These are phyloP conservation scores for Peromyscus melanophrys DNA, from an alignment of 2,797 vertebrate species.

Conservation along the genomic window DNA sequence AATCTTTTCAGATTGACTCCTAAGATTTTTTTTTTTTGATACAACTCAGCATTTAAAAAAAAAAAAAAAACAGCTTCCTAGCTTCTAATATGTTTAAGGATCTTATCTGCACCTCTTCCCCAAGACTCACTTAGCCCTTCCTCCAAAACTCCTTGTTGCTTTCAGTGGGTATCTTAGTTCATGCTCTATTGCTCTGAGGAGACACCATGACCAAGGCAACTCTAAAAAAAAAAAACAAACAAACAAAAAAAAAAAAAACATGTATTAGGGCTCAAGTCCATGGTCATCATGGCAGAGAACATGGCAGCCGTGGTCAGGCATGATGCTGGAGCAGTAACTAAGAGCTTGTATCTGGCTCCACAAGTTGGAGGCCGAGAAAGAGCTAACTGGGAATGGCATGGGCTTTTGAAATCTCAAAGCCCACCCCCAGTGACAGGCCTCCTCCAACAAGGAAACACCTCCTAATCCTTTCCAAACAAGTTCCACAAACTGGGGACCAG, in stretches of 20 bases:
- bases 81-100: background rate
- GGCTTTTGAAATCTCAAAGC: background rate
- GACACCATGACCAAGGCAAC: background rate
- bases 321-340: background rate
- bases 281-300: background rate
- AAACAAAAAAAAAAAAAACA: background rate
- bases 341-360: background rate
- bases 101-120: constrained; percentile 5
- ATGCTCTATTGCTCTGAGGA: background rate
- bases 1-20: background rate
- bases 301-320: too few relatives aligned
- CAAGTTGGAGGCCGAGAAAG: background rate
- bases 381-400: background rate
- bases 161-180: background rate
- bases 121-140: background rate
- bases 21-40: background rate
- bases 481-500: background rate
- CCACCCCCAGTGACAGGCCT: background rate
- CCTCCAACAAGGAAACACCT: background rate
- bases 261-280: background rate
- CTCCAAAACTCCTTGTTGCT: background rate
- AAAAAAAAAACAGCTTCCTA: background rate
- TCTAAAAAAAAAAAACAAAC: background rate
- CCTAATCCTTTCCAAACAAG: background rate
- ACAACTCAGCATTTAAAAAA: background rate